phyloP scores from a whole-genome alignment of 2,113 vertebrate species.

The Athene noctua region DNA sequence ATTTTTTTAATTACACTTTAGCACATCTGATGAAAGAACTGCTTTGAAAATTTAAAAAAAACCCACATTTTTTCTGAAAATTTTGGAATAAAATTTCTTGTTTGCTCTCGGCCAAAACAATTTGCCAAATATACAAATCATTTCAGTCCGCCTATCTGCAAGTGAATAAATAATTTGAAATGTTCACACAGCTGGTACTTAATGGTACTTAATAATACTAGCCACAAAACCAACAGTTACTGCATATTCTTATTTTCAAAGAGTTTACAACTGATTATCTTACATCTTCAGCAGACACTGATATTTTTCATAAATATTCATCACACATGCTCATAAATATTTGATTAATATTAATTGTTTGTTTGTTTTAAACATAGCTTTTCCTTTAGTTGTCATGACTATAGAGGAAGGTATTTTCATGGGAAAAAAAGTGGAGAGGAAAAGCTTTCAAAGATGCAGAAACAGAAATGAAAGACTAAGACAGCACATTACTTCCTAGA shows the following conservation, averaged over 20 bases:
- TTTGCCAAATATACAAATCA: neutral
- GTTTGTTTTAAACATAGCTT: constrained; percentile 19
- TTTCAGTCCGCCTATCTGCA: neutral
- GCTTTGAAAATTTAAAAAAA: neutral
- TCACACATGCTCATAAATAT: constrained; percentile 11
- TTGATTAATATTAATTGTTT: constrained; percentile 53
- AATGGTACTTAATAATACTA: neutral
- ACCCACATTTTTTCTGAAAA: neutral
- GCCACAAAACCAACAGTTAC: neutral
- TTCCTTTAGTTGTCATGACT: neutral
- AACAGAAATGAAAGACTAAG: neutral
- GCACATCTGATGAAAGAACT: neutral
- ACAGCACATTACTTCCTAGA: neutral
- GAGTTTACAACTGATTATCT: neutral
- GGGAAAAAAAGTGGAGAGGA: neutral
- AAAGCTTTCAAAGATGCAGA: neutral
- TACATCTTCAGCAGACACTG: neutral
- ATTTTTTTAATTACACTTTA: neutral
- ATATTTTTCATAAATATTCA: constrained; percentile 47
- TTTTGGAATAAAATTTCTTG: neutral
- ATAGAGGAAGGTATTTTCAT: neutral
- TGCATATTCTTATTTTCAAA: neutral
- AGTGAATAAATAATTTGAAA: neutral
- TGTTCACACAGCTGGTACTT: neutral
- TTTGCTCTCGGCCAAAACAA: neutral